Conservation (phyloP, 2,888 invertebrate genomes). For the Xestia sexstrigata region DNA sequence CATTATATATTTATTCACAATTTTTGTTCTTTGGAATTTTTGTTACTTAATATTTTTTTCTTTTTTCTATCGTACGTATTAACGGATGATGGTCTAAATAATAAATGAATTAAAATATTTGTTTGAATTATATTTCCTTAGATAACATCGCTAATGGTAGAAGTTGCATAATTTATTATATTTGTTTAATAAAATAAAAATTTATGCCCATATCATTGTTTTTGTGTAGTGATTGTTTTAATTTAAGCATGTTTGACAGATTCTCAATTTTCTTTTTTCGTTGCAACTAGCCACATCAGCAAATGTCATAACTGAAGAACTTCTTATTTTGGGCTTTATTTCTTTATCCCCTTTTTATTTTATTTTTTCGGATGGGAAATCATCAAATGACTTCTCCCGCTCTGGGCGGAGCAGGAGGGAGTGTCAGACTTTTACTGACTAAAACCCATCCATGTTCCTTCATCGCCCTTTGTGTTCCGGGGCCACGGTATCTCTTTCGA, state of each 20-base stretch:
- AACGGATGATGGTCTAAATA: conserved; percentile 56
- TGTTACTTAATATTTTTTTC: conserved; percentile 60
- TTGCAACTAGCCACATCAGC: conserved; percentile 25
- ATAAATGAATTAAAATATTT: conserved; percentile 67
- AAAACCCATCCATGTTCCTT: too few relatives aligned
- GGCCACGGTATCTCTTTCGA: too few relatives aligned
- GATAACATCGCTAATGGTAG: conserved; percentile 77
- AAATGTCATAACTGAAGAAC: conserved; percentile 8
- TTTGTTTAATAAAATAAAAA: conserved; percentile 73
- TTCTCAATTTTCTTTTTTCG: conserved; percentile 24
- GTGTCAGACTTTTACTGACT: too few relatives aligned
- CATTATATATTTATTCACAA: conserved; percentile 50
- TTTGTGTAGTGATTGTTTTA: conserved; percentile 68
- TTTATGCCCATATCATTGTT: conserved; percentile 68
- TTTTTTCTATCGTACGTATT: conserved; percentile 50
- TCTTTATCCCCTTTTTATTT: not conserved
- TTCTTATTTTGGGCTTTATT: conserved; percentile 16
- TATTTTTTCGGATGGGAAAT: too few relatives aligned
- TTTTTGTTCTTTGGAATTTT: conserved; percentile 55
- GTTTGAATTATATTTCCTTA: conserved; percentile 73
- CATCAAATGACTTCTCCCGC: too few relatives aligned
- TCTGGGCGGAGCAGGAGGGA: too few relatives aligned
- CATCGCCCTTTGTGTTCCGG: too few relatives aligned
- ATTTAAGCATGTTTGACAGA: conserved; percentile 19
- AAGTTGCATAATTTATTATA: conserved; percentile 82